phyloP scores from a whole-genome alignment of 37 sponge, comb jelly and placozoan species.

The Corticium candelabrum region DNA sequence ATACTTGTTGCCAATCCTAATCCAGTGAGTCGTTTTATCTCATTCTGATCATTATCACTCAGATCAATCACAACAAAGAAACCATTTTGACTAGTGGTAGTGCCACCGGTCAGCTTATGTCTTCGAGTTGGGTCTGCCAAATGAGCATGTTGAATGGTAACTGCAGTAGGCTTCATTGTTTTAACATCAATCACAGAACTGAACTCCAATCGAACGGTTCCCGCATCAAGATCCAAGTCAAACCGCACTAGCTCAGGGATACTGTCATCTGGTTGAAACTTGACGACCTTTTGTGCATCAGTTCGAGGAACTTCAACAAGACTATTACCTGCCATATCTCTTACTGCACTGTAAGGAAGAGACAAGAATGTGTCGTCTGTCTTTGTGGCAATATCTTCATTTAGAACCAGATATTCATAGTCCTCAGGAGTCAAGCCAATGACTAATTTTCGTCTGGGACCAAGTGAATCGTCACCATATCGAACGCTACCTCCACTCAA shows the following conservation, averaged over 20 bases:
- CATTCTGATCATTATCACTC: slow-evolving; percentile 56
- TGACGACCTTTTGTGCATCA: not conserved
- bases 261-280: slow-evolving; percentile 7
- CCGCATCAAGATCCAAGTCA: slow-evolving; percentile 13
- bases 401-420: slow-evolving; percentile 44
- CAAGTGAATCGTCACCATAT: slow-evolving; percentile 24
- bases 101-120: slow-evolving; percentile 41
- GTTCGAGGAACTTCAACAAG: not conserved
- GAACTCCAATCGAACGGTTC: not conserved
- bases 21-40: slow-evolving; percentile 43
- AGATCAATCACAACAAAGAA: slow-evolving; percentile 43
- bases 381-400: slow-evolving; percentile 25
- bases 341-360: slow-evolving; percentile 13
- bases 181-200: slow-evolving; percentile 7
- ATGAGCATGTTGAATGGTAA: slow-evolving; percentile 52
- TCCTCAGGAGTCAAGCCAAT: slow-evolving; percentile 41
- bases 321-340: slow-evolving; percentile 19
- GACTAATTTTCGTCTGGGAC: slow-evolving; percentile 22
- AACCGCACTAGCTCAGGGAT: not conserved
- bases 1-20: slow-evolving; percentile 52
- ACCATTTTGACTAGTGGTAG: slow-evolving; percentile 39
- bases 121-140: slow-evolving; percentile 30
- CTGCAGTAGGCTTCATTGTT: slow-evolving; percentile 41
- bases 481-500: slow-evolving; percentile 50
- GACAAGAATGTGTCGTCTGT: not conserved